A percentile compares a stretch with the other conserved stretches of the same genome.
Evolutionary conservation across 2,888 invertebrate genomes (phyloP).

Genomic region (Callyntrura sp.): DNA sequence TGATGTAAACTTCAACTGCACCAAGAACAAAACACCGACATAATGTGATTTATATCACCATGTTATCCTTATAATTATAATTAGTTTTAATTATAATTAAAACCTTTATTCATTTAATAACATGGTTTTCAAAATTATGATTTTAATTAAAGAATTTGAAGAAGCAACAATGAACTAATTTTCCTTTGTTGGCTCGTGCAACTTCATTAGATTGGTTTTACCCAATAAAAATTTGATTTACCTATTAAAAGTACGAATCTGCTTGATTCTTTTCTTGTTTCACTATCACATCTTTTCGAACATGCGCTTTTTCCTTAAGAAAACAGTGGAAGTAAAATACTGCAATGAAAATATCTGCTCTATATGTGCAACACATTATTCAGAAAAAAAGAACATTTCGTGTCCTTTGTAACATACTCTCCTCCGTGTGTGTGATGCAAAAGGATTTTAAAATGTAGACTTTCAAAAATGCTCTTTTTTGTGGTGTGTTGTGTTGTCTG

Average conservation of each 20-base stretch:
- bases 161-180: too few relatives aligned
- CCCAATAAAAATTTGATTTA: neutral
- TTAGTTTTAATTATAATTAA: too few relatives aligned
- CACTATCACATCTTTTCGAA: slow-evolving; percentile 23
- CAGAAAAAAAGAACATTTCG: neutral
- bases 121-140: too few relatives aligned
- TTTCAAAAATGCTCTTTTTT: slow-evolving; percentile 13
- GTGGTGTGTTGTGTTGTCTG: slow-evolving; percentile 42
- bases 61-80: too few relatives aligned
- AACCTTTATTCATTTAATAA: too few relatives aligned
- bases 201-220: too few relatives aligned
- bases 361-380: slow-evolving; percentile 2
- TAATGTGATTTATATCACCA: too few relatives aligned
- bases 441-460: neutral
- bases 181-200: neutral
- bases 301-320: slow-evolving; percentile 59
- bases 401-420: neutral
- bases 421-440: neutral
- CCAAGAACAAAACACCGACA: too few relatives aligned
- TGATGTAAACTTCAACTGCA: too few relatives aligned
- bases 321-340: neutral
- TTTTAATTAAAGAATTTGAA: too few relatives aligned
- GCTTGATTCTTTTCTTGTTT: slow-evolving; percentile 12
- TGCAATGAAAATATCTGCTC: slow-evolving; percentile 30
- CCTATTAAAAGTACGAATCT: neutral